A percentile compares a stretch with the other conserved stretches of the same genome.
These are phyloP conservation scores for Iguana delicatissima DNA, from an alignment of 2,797 vertebrate species.

Conservation along the genomic window DNA sequence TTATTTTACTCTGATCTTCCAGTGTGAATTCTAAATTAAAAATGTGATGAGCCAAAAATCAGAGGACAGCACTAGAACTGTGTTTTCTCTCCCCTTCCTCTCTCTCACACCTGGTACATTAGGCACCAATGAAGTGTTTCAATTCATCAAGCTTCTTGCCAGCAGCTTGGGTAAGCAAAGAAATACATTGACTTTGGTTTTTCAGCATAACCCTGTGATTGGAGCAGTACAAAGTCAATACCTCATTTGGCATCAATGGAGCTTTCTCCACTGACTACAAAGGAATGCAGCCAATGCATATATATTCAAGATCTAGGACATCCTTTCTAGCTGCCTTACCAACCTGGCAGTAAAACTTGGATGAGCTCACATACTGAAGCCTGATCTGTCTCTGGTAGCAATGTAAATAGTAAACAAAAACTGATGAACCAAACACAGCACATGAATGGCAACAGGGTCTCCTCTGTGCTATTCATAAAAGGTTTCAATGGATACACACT, in stretches of 20 bases:
- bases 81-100: background rate
- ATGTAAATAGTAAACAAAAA: slow-evolving; percentile 19
- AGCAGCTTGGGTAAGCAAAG: slow-evolving; percentile 50
- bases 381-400: slow-evolving; percentile 28
- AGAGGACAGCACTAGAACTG: slow-evolving; percentile 38
- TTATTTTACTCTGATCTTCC: slow-evolving; percentile 44
- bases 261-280: slow-evolving; percentile 13
- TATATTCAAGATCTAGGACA: slow-evolving; percentile 39
- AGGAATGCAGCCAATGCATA: slow-evolving; percentile 19
- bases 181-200: slow-evolving; percentile 37
- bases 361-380: slow-evolving; percentile 22
- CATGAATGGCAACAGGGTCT: background rate
- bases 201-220: slow-evolving; percentile 53
- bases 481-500: background rate
- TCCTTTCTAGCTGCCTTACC: slow-evolving; percentile 22
- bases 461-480: background rate
- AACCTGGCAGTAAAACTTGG: slow-evolving; percentile 21
- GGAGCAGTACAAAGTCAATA: slow-evolving; percentile 52
- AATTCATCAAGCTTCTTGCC: slow-evolving; percentile 47
- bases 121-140: slow-evolving; percentile 50
- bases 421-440: background rate
- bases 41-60: slow-evolving; percentile 44
- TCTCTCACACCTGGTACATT: background rate
- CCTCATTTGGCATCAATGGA: slow-evolving; percentile 17
- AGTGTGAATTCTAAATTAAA: slow-evolving; percentile 52